Base-by-base conservation (phyloP, 2,797 vertebrate species). In the Apodemus agrarius region DNA sequence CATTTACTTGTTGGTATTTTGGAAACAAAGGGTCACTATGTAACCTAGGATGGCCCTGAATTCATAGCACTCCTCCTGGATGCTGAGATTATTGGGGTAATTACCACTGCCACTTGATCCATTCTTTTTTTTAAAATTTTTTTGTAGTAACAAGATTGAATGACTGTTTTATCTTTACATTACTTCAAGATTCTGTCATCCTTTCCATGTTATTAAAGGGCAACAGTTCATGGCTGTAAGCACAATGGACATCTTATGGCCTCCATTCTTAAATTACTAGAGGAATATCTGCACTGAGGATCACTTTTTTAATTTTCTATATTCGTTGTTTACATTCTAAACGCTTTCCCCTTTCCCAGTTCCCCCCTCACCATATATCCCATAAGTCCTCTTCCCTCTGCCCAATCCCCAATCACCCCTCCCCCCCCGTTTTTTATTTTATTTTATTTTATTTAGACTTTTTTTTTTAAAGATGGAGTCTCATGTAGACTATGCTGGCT, bases 141-240 rank as follows among this genome's bases (percentile, higher is more conserved):
- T 83, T 24, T 88, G 87, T 67, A 46, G 72, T 90, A 76, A 59
- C 61, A 86, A 78, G 46, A 26, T 40, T 61, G 69, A 76, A 94
- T 63, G 26, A 63, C 67, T 79, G n/a, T 86, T 94, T 63, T 13
- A 54, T 65, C 40, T 91, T 88, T 75, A 26, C 9, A 67, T 86
- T 72, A 74, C 9, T 85, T 82, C 59, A 17, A 72, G 82, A 76
- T 86, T 72, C 46, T 31, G 26, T 90, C 63, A 80, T 80, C 80
- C 43, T 89, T 89, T 16, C n/a, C 72, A 72, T 59, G 21, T 79
- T 92, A 26, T 78, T 93, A 93, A 92, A 89, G 65, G 59, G 63
- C 16, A 6, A n/a, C 82, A 88, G 75, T 52, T 59, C 31, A 67
- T 34, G 17, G 57, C 9, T 61, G 16, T 49, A 16, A 91, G 78